Percentiles rank a stretch among this genome's conserved stretches.
These are phyloP conservation scores for Heliconius melpomene DNA, from an alignment of 1,140 invertebrate genomes.

Conservation along the genomic window DNA sequence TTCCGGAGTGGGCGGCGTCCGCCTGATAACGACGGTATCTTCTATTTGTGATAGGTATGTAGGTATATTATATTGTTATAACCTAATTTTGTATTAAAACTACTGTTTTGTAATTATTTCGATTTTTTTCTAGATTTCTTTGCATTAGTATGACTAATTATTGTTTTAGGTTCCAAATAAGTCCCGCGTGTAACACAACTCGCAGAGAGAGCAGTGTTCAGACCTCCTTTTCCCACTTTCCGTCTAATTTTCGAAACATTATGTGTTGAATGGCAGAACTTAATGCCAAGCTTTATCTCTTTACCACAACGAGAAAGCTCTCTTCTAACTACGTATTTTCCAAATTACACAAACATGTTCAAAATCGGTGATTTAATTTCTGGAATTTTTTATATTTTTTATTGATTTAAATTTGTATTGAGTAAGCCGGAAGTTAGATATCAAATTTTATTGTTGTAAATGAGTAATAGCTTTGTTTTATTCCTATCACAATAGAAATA, in stretches of 20 bases:
- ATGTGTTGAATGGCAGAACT: neutral
- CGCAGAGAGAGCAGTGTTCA: too few relatives aligned
- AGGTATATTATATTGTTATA: neutral
- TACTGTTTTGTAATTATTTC: neutral
- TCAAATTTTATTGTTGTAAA: neutral
- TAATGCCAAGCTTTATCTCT: neutral
- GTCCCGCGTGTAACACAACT: too few relatives aligned
- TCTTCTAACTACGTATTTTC: too few relatives aligned
- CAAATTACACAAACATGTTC: too few relatives aligned
- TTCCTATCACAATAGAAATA: neutral
- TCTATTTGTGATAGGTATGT: neutral
- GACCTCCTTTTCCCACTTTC: too few relatives aligned
- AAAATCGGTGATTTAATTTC: too few relatives aligned
- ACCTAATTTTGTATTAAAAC: neutral
- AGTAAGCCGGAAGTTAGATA: slow-evolving; percentile 3
- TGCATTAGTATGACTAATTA: too few relatives aligned
- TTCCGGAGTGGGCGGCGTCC: slow-evolving; percentile 29
- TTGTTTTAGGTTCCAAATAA: too few relatives aligned
- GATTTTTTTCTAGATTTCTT: too few relatives aligned
- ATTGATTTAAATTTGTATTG: neutral
- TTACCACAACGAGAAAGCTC: too few relatives aligned
- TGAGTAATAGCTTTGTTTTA: slow-evolving; percentile 1
- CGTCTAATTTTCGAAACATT: too few relatives aligned
- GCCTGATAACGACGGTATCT: slow-evolving; percentile 27
- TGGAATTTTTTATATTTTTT: neutral